Evolutionary conservation across 2,888 invertebrate genomes (phyloP), one percentile per base, ranked within the genome.

Genomic region (Monoplex corrugatus): DNA sequence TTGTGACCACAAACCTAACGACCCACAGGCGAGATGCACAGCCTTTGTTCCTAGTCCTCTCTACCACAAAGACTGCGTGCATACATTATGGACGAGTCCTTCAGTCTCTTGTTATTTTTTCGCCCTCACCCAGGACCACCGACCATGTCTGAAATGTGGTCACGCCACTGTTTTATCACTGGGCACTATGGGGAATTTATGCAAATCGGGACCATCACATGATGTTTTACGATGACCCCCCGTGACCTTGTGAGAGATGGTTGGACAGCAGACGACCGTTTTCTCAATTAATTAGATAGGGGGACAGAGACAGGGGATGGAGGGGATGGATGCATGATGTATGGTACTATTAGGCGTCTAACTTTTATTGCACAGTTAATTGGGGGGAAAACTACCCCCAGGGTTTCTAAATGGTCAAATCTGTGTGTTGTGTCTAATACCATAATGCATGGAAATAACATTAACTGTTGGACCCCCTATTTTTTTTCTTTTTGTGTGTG

Each of bases 161-260:
- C n/a, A 35, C 50, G 45, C 38, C 50, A n/a, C 19, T n/a, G 45
- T 6, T 84, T 84, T 78, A 78, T n/a, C n/a, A 40, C 78, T 28
- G 23, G 40, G 43, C 78, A 40, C 40, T 19, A 78, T 78, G 78
- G 78, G 78, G 43, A 43, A 5, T 78, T 78, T 78, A 78, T 78
- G 78, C 78, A 78, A 78, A 78, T 78, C 32, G 28, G 78, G 23
- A 32, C 78, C 40, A 40, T 78, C 78, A 78, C 78, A 23, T 78
- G 78, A 78, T 78, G 78, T 78, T 78, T 78, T 78, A 78, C 43
- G 78, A 23, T 43, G 78, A 78, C 78, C 78, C 78, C 78, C 78
- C 23, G 28, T 78, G 78, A 40, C 78, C 78, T 28, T 28, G 78
- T 78, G 19, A 43, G 78, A 78, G 40, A 43, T 43, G 78, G 78